Percentiles rank a stretch among this genome's conserved stretches.
phyloP scores from a whole-genome alignment of 1,140 invertebrate genomes.

The Zeugodacus cucurbitae region DNA sequence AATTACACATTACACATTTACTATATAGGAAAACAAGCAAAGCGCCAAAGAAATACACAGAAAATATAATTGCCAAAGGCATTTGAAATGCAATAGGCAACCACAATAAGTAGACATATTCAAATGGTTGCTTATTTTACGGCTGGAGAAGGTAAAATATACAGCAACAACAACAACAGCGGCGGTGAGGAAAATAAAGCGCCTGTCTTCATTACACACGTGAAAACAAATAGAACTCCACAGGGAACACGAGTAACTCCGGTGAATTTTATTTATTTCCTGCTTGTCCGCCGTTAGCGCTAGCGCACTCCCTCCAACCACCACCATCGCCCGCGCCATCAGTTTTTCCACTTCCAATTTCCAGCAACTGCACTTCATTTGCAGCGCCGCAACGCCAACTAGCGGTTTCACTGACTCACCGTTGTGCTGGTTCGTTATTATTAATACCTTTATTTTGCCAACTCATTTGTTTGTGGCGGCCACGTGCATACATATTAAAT shows the following conservation, averaged over 20 bases:
- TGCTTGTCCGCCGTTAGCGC: neutral
- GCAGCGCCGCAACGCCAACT: neutral
- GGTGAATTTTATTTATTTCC: neutral
- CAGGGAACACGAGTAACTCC: neutral
- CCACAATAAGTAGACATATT: slow-evolving; percentile 19
- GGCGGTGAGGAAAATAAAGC: neutral
- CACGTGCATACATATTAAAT: slow-evolving; percentile 1
- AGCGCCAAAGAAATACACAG: neutral
- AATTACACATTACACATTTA: slow-evolving; percentile 17
- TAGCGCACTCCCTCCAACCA: neutral
- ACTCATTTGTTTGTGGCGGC: slow-evolving; percentile 6
- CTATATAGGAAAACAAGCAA: neutral
- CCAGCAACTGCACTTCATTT: neutral
- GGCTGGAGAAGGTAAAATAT: neutral
- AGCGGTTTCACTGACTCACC: neutral
- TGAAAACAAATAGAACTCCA: neutral
- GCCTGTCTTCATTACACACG: neutral
- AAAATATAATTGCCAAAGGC: slow-evolving; percentile 24
- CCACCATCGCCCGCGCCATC: neutral
- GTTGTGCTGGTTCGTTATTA: neutral
- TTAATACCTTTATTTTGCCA: slow-evolving; percentile 29
- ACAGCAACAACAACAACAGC: neutral
- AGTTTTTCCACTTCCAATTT: neutral
- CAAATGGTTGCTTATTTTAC: slow-evolving; percentile 11
- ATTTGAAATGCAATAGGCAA: slow-evolving; percentile 27